phyloP scores from a whole-genome alignment of 2,113 vertebrate species.

The Chaetodon auriga region DNA sequence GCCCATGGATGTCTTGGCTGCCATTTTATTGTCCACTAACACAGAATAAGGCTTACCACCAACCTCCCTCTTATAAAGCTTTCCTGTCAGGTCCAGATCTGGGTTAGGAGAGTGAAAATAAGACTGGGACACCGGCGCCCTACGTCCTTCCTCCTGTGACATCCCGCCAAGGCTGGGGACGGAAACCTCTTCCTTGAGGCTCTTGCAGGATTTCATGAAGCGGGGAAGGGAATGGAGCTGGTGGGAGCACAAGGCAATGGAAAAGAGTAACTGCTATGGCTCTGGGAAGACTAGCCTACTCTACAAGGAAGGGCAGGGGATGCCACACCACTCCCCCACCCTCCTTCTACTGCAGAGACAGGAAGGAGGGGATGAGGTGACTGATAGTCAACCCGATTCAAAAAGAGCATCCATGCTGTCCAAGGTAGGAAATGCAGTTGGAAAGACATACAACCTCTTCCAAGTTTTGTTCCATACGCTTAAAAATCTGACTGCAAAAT shows the following conservation, averaged over 20 bases:
- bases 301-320: conserved; percentile 69
- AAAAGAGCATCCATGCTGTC: conserved; percentile 79
- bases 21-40: conserved; percentile 91
- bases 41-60: conserved; percentile 92
- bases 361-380: conserved; percentile 75
- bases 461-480: conserved; percentile 51
- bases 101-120: conserved; percentile 88
- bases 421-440: conserved; percentile 45
- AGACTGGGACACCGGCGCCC: conserved; percentile 85
- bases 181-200: conserved; percentile 88
- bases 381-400: conserved; percentile 80
- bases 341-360: conserved; percentile 73
- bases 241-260: conserved; percentile 1
- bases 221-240: conserved; percentile 3
- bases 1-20: conserved; percentile 85
- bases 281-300: conserved; percentile 30
- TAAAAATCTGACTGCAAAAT: conserved; percentile 41
- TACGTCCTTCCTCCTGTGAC: conserved; percentile 92
- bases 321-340: conserved; percentile 76
- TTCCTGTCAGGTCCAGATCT: conserved; percentile 92
- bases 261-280: conserved; percentile 24
- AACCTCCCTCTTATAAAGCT: conserved; percentile 92
- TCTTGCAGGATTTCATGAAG: conserved; percentile 92
- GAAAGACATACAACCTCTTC: conserved; percentile 67
- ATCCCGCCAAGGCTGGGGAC: conserved; percentile 87